Evolutionary conservation across 2,888 invertebrate species (phyloP).

Genomic region (Andrena fulva): DNA sequence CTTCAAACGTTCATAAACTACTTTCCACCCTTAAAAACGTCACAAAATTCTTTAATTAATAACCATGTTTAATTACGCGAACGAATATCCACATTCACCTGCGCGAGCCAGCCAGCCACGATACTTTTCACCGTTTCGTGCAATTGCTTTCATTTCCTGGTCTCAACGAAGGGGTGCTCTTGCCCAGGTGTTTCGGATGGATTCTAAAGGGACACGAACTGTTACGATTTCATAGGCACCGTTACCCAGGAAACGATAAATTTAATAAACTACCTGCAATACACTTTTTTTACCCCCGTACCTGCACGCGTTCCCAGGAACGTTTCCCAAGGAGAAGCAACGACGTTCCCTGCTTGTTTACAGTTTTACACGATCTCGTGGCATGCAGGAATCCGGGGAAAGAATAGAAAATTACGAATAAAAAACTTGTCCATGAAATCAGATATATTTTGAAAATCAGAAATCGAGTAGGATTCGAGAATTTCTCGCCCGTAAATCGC

Average conservation of each 20-base stretch:
- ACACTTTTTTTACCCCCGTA: background rate
- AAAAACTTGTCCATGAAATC: no score
- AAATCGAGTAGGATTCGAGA: background rate
- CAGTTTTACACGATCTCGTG: background rate
- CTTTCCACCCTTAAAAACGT: background rate
- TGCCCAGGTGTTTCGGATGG: background rate
- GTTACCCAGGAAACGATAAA: background rate
- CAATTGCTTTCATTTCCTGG: no score
- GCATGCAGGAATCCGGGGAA: background rate
- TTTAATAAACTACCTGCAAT: background rate
- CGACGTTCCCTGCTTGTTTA: background rate
- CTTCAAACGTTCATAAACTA: background rate
- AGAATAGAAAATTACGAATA: no score
- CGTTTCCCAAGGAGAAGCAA: background rate
- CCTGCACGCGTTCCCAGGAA: background rate
- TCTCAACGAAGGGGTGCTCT: background rate
- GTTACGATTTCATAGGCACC: background rate
- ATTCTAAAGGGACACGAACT: background rate
- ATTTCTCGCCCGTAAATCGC: background rate
- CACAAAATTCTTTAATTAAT: background rate
- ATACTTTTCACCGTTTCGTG: background rate
- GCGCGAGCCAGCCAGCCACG: background rate
- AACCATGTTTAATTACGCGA: background rate
- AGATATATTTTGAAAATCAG: no score
- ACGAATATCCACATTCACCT: background rate